Evolutionary conservation across 2,113 vertebrate genomes (phyloP), one percentile per base, ranked within the genome.

Genomic region (human (Homo sapiens)): DNA sequence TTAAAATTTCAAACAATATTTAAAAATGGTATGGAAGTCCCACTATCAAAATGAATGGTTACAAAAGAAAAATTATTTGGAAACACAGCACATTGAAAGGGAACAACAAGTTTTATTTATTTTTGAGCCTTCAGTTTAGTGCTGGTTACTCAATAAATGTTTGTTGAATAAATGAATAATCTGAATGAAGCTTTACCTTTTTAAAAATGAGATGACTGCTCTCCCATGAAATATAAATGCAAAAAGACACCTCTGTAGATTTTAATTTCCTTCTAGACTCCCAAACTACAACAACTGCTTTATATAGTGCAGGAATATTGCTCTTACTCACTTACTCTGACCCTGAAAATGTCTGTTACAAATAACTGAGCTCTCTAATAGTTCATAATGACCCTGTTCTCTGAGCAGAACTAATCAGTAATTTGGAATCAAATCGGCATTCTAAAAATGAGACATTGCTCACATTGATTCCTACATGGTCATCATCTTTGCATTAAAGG

Each of bases 371-470:
- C 50, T 70, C 92, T 85, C 57, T 97, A 97, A 96, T 97, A 97
- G 93, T 83, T 97, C 92, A n/a, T 95, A 96, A 96, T 89, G 73
- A 93, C 90, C 82, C 82, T 98, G 66, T 66, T 97, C 73, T 78
- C n/a, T 55, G 35, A 98, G 80, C 92, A 98, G 94, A 97, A 96
- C 96, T 97, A 97, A 98, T 97, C 94, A 84, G 97, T 72, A 64
- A 96, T 98, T 98, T 93, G 86, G 95, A 96, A 97, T 96, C 93
- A 90, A 98, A 95, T 64, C 22, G 86, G 40, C 85, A 97, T 95
- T 98, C 83, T 75, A 85, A 96, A 97, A 97, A 94, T 93, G 97
- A 98, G 78, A 93, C 90, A 92, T 91, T 93, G 80, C 88, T 97
- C 48, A 0, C 72, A 96, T 93, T 88, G 94, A 97, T 97, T 94